A percentile compares a stretch with the other conserved stretches of the same genome.
Evolutionary conservation across 1,140 invertebrate species (phyloP).

Genomic region (Odontomachus brunneus): DNA sequence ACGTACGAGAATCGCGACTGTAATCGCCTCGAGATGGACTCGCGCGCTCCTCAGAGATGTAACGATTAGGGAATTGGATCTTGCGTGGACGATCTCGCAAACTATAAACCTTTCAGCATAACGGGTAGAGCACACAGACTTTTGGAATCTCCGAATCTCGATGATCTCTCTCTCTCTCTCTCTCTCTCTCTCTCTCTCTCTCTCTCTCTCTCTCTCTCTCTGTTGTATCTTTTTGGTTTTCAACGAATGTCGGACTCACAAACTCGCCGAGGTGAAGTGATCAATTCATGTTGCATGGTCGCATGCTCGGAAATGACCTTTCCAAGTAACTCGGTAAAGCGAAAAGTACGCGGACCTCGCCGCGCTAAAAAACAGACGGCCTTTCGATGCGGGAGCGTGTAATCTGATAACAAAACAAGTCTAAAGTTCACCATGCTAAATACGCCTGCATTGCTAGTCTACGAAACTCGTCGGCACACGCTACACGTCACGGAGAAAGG

Average conservation of each 20-base stretch:
- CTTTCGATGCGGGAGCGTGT: slow-evolving; percentile 32
- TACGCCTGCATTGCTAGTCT: slow-evolving; percentile 25
- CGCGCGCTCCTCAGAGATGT: background rate
- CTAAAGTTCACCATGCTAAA: slow-evolving; percentile 53
- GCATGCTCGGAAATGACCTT: slow-evolving; percentile 22
- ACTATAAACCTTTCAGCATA: too few species aligned
- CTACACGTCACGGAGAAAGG: background rate
- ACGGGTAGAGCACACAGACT: too few species aligned
- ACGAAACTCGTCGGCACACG: slow-evolving; percentile 17
- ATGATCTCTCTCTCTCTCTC: too few species aligned
- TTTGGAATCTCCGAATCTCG: too few species aligned
- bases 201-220: too few species aligned
- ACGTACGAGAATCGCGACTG: too few species aligned
- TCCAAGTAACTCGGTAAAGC: slow-evolving; percentile 6
- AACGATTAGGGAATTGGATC: background rate
- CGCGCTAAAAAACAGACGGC: background rate
- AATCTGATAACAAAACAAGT: slow-evolving; percentile 54
- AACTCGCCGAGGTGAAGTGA: too few species aligned
- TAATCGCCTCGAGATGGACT: slow-evolving; percentile 14
- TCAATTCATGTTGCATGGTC: background rate
- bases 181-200: too few species aligned
- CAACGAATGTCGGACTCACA: too few species aligned
- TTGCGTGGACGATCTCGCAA: background rate
- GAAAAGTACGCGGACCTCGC: background rate
- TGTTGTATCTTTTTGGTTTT: too few species aligned